Base-by-base conservation (phyloP, 2,113 vertebrate species). In the Nothocercus julius region DNA sequence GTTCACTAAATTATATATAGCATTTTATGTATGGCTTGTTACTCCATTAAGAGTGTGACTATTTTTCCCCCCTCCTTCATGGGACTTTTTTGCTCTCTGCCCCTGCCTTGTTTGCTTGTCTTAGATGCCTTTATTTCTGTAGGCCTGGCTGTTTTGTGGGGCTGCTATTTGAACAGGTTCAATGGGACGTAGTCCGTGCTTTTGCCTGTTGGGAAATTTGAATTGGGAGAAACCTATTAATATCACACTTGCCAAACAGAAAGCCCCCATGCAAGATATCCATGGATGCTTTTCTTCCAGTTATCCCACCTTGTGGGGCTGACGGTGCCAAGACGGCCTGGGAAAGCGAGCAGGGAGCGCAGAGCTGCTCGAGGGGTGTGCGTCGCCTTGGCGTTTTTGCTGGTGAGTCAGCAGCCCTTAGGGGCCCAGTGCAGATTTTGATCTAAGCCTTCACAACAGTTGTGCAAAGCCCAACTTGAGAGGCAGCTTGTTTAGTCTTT, bases 271-370 rank as follows among this genome's bases (percentile, higher is more conserved):
- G 11, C 25, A 28, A 53, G 51, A n/a, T 28, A 40, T 1, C 22
- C 15, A 9, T 1, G 49, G 51, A 17, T 58, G 54, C 54, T 63
- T 63, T 36, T 30, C 7, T 83, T 44, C 4, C 67, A n/a, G 17
- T 67, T 44, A 7, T 11, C 42, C 36, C 74, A 42, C 0, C 47
- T 51, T 11, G 0, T 8, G 25, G 21, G 45, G 49, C n/a, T 44
- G 0, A 0, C 4, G 0, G 47, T 28, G 58, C 56, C 34, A 2
- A 0, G 2, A 0, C 19, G 13, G 3, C 24, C 81, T 0, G 10
- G 62, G 49, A 40, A 49, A 67, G 32, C 3, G 0, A 45, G 75
- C 79, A 72, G 42, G 72, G 30, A 59, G 92, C 51, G 78, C 45
- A 28, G 12, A 0, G 47, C 53, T 32, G 74, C 12, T 5, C 6